phyloP scores from a whole-genome alignment of 2,797 vertebrate species.

The Myotis daubentonii region DNA sequence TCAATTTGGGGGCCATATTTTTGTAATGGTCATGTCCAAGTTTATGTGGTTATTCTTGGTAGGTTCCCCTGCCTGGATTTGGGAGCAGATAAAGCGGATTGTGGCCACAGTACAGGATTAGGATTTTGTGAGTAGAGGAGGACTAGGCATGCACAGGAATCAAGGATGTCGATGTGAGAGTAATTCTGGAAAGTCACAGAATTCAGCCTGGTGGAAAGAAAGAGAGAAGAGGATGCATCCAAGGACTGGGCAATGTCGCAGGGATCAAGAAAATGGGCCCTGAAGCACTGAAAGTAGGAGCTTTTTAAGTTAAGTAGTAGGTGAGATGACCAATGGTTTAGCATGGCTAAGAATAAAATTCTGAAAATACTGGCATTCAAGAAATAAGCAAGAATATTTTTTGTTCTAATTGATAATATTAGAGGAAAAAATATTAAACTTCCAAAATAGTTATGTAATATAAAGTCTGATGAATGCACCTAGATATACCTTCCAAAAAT shows the following conservation, averaged over 20 bases:
- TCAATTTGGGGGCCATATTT: background rate
- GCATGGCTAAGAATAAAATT: background rate
- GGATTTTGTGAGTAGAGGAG: background rate
- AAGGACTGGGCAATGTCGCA: background rate
- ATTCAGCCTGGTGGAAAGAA: background rate
- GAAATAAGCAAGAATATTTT: background rate
- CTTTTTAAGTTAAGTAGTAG: background rate
- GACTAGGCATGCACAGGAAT: background rate
- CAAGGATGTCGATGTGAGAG: background rate
- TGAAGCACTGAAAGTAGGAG: background rate
- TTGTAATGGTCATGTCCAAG: background rate
- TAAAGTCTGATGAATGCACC: background rate
- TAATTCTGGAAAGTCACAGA: background rate
- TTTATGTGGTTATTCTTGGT: background rate
- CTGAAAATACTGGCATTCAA: background rate
- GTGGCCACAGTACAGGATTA: background rate
- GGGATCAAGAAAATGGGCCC: background rate
- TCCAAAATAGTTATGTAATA: conserved; percentile 2
- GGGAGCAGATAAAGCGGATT: background rate
- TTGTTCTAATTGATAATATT: background rate
- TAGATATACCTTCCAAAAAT: background rate
- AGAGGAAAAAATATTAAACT: background rate
- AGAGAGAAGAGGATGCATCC: background rate
- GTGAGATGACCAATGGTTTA: background rate
- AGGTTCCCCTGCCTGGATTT: background rate